A percentile compares a stretch with the other conserved stretches of the same genome.
Conservation (phyloP, 2,113 vertebrate species). For the Boulengeromyrus knoepffleri region DNA sequence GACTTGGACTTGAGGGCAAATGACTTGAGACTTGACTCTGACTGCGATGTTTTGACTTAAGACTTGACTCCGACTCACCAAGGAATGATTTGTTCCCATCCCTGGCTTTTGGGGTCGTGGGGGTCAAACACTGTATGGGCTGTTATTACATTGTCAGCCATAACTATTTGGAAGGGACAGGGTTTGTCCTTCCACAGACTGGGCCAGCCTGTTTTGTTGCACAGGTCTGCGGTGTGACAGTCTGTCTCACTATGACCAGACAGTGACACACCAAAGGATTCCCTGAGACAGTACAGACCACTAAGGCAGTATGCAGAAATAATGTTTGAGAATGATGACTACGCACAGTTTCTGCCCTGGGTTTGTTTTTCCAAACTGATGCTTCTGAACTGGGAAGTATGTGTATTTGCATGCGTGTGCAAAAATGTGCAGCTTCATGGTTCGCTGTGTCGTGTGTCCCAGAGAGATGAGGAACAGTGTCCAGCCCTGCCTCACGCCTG, state of each 20-base stretch:
- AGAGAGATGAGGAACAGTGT: slow-evolving; percentile 88
- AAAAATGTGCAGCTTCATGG: neutral
- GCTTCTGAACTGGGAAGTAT: neutral
- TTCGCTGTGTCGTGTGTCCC: slow-evolving; percentile 31
- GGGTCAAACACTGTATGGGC: neutral
- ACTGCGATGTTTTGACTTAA: no score
- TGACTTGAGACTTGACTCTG: no score
- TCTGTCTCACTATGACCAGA: neutral
- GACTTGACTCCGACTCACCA: no score
- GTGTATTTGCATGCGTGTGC: neutral
- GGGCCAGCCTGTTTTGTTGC: neutral
- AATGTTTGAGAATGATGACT: neutral
- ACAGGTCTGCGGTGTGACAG: neutral
- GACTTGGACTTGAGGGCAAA: no score
- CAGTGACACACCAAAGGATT: neutral
- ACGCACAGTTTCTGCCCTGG: neutral
- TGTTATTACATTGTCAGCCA: neutral
- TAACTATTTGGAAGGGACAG: neutral
- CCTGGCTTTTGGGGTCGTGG: neutral
- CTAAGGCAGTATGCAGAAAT: neutral
- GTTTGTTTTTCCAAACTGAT: neutral
- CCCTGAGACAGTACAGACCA: neutral
- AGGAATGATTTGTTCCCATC: no score
- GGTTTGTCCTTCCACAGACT: neutral
- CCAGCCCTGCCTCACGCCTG: slow-evolving; percentile 85